A percentile compares a stretch with the other conserved stretches of the same genome.
Evolutionary conservation across 2,113 vertebrate genomes (phyloP).

Genomic region (Tinamus guttatus): DNA sequence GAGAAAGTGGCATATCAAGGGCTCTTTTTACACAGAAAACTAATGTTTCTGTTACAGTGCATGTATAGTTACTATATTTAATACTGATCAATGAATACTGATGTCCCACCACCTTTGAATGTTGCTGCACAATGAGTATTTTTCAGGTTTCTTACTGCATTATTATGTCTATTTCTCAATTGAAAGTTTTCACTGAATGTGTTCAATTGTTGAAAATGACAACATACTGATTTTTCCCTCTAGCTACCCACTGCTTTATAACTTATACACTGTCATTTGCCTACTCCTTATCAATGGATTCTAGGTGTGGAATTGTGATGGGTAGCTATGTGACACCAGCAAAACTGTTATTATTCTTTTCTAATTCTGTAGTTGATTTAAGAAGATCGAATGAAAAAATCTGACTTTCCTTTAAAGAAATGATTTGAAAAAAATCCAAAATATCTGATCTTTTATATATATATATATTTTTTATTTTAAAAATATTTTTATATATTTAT

Average conservation of each 20-base stretch:
- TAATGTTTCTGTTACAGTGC: neutral
- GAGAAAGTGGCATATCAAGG: neutral
- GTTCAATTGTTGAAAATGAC: neutral
- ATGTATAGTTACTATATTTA: neutral
- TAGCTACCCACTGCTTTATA: neutral
- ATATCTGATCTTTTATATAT: neutral
- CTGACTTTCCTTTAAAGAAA: neutral
- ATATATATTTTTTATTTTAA: too few relatives aligned
- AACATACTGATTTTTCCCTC: neutral
- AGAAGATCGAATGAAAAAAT: neutral
- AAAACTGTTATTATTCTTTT: neutral
- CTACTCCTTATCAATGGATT: neutral
- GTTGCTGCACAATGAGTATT: neutral
- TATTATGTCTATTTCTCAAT: neutral
- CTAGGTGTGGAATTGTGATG: neutral
- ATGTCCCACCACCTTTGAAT: neutral
- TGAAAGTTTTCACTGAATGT: constrained; percentile 18
- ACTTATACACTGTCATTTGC: neutral
- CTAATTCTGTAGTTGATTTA: neutral
- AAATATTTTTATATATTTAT: too few relatives aligned
- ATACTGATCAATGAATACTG: neutral
- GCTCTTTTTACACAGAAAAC: neutral
- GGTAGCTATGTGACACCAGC: neutral
- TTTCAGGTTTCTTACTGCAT: neutral
- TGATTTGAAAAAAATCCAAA: neutral